A percentile compares a stretch with the other conserved stretches of the same genome.
phyloP scores from a whole-genome alignment of 2,113 vertebrate genomes.

The Artemisiospiza belli region DNA sequence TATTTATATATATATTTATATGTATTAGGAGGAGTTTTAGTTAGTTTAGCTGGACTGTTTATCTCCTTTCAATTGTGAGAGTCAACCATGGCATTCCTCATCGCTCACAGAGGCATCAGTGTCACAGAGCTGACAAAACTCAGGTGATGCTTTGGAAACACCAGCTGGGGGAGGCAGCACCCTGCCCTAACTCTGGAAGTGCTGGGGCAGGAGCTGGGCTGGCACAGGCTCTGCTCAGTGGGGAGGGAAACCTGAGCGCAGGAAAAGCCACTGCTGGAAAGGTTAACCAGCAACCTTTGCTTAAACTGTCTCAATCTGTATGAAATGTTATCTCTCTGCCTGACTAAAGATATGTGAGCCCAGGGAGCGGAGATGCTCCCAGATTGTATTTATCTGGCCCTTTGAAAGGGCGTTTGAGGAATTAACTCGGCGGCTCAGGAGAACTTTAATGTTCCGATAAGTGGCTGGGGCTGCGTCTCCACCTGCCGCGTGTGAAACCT shows the following conservation, averaged over 20 bases:
- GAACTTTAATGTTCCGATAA: constrained; percentile 50
- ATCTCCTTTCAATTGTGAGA: neutral
- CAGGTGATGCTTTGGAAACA: neutral
- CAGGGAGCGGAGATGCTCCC: constrained; percentile 64
- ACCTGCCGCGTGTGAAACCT: neutral
- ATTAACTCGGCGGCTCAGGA: constrained; percentile 68
- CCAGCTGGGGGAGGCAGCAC: neutral
- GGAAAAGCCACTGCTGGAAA: constrained; percentile 33
- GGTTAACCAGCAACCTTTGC: constrained; percentile 62
- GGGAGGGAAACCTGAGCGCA: accelerated
- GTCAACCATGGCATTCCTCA: neutral
- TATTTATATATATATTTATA: too few relatives aligned
- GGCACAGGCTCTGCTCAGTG: accelerated
- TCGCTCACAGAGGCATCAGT: neutral
- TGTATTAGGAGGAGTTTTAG: too few relatives aligned
- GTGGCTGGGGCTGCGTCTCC: constrained; percentile 31
- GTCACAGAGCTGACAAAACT: neutral
- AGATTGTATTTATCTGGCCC: constrained; percentile 71
- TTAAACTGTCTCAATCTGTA: constrained; percentile 65
- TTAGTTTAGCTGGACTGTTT: too few relatives aligned
- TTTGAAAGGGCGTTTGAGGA: constrained; percentile 73
- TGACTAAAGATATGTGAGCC: constrained; percentile 59
- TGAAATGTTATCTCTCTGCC: constrained; percentile 71
- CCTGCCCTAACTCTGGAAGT: neutral
- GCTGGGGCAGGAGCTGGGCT: neutral